These are phyloP conservation scores for Leucania comma DNA, from an alignment of 2,888 invertebrate species.

Conservation along the genomic window DNA sequence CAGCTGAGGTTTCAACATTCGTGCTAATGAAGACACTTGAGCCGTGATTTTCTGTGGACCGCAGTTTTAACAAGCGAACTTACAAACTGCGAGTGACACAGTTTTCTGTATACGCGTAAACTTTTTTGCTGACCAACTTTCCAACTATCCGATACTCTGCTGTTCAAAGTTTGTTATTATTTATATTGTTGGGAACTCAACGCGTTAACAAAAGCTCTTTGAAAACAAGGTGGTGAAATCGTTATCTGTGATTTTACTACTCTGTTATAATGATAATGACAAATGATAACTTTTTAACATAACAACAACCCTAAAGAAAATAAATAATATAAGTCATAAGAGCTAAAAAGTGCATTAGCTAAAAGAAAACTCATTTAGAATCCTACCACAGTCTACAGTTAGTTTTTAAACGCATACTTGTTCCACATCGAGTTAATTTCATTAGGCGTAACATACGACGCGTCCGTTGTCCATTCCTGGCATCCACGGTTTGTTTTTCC, in stretches of 20 bases:
- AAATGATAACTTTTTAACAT: neutral
- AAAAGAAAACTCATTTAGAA: conserved; percentile 4
- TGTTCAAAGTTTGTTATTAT: conserved; percentile 37
- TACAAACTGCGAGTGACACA: conserved; percentile 40
- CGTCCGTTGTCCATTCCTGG: conserved; percentile 50
- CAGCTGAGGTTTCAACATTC: conserved; percentile 40
- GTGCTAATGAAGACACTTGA: conserved; percentile 46
- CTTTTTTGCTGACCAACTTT: conserved; percentile 55
- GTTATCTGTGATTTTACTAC: conserved; percentile 4
- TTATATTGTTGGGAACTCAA: conserved; percentile 30
- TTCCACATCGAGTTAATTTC: conserved; percentile 38
- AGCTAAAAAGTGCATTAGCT: neutral
- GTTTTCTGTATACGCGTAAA: conserved; percentile 23
- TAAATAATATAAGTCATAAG: conserved; percentile 3
- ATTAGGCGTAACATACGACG: conserved; percentile 43
- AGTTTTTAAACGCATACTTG: conserved; percentile 34
- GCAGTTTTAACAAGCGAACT: conserved; percentile 35
- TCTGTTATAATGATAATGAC: too few relatives aligned
- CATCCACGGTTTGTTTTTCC: conserved; percentile 62
- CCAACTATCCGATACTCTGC: conserved; percentile 26
- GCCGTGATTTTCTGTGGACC: conserved; percentile 29
- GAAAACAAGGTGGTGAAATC: neutral
- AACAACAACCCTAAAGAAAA: neutral
- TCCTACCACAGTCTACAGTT: conserved; percentile 15
- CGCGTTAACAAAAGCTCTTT: conserved; percentile 15